These are phyloP conservation scores for Parnassius mnemosyne DNA, from an alignment of 2,888 invertebrate genomes.

Conservation along the genomic window DNA sequence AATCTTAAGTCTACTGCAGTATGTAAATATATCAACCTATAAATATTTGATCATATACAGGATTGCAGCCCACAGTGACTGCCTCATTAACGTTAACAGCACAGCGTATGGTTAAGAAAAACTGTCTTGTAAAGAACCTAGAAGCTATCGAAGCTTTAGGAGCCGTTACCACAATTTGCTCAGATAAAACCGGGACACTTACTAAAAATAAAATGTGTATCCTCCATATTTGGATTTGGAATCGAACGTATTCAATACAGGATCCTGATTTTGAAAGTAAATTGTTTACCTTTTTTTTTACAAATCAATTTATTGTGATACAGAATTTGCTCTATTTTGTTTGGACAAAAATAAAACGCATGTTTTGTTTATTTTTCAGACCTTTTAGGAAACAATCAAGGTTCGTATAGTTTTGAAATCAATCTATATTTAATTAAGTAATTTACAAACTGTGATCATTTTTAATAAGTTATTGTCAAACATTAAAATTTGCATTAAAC, in stretches of 20 bases:
- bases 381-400: conserved; percentile 44
- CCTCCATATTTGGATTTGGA: conserved; percentile 98
- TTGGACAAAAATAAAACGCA: neutral
- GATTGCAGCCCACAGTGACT: conserved; percentile 98
- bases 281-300: conserved; percentile 8
- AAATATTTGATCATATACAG: conserved; percentile 35
- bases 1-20: no score
- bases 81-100: conserved; percentile 98
- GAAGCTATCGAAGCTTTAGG: conserved; percentile 99
- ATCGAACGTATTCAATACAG: conserved; percentile 91
- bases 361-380: conserved; percentile 43
- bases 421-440: neutral
- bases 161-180: conserved; percentile 98
- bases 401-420: conserved; percentile 34
- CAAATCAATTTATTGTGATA: neutral
- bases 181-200: conserved; percentile 98
- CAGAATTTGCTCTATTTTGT: neutral
- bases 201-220: conserved; percentile 99
- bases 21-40: no score
- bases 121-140: conserved; percentile 98
- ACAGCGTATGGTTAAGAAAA: conserved; percentile 98
- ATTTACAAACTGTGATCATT: no score
- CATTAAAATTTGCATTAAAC: no score
- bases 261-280: conserved; percentile 74
- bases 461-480: no score